phyloP scores from a whole-genome alignment of 2,888 invertebrate species.

The Lasioglossum morio region DNA sequence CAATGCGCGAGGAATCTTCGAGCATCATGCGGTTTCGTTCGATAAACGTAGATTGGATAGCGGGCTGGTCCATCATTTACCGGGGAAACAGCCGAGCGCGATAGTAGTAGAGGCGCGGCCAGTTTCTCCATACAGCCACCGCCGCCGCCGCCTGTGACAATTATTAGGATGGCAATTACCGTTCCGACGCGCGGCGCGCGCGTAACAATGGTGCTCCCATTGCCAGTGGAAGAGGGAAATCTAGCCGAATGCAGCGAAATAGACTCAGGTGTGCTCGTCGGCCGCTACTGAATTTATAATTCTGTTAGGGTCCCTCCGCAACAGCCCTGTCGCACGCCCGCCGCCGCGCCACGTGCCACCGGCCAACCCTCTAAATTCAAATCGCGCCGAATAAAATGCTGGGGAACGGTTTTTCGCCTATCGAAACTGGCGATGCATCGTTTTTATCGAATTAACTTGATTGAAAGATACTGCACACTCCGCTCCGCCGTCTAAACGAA shows the following conservation, averaged over 20 bases:
- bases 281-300: conserved; percentile 80
- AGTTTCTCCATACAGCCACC: conserved; percentile 36
- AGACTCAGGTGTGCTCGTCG: conserved; percentile 78
- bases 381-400: conserved; percentile 36
- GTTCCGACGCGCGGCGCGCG: conserved; percentile 3
- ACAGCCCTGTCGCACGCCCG: conserved; percentile 15
- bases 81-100: conserved; percentile 52
- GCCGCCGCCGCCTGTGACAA: conserved; percentile 67
- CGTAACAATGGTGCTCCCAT: conserved; percentile 21
- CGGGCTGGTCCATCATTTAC: conserved; percentile 69
- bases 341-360: conserved; percentile 51
- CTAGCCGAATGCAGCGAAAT: conserved; percentile 69
- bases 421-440: conserved; percentile 14
- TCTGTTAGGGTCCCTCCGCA: conserved; percentile 73
- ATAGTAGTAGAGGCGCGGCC: conserved; percentile 18
- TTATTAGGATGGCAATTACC: conserved; percentile 75
- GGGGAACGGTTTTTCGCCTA: conserved; percentile 16
- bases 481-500: conserved; percentile 1
- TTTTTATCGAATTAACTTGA: conserved; percentile 50
- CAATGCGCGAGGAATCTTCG: conserved; percentile 60
- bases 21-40: conserved; percentile 68
- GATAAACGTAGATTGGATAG: conserved; percentile 72
- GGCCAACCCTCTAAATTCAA: conserved; percentile 22
- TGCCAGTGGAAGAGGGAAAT: conserved; percentile 59
- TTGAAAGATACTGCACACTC: conserved; percentile 5